phyloP scores from a whole-genome alignment of 2,888 invertebrate species.

The Ochropacha duplaris region DNA sequence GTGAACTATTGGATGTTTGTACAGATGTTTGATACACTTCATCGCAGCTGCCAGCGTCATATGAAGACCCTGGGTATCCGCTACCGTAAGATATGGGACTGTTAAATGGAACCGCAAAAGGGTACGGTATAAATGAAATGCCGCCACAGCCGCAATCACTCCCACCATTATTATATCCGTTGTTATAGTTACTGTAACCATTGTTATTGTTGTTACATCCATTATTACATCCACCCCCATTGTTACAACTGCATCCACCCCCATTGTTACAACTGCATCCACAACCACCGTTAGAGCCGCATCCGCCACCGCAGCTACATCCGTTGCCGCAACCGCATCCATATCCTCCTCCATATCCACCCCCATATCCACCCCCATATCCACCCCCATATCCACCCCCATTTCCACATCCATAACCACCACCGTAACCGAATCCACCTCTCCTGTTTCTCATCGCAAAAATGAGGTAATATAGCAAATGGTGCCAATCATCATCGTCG shows the following conservation, averaged over 20 bases:
- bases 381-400: conserved; percentile 18
- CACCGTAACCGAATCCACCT: conserved; percentile 13
- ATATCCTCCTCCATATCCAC: conserved; percentile 14
- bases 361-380: conserved; percentile 11
- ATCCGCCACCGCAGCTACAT: neutral
- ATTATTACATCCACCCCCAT: neutral
- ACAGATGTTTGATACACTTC: neutral
- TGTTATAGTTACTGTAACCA: no score
- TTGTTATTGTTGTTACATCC: no score
- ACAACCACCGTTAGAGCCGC: neutral
- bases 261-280: neutral
- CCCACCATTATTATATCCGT: neutral
- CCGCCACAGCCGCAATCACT: neutral
- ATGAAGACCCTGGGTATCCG: neutral
- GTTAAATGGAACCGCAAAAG: conserved; percentile 17
- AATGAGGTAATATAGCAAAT: conserved; percentile 51
- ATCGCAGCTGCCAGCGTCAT: conserved; percentile 1
- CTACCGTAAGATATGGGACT: neutral
- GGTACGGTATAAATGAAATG: conserved; percentile 20
- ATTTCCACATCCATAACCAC: conserved; percentile 17
- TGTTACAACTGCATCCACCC: neutral
- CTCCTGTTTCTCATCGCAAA: conserved; percentile 48
- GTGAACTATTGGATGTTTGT: neutral
- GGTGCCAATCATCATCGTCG: conserved; percentile 36
- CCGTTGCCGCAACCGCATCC: conserved; percentile 10